Base-by-base conservation (phyloP, 2,797 vertebrate genomes). In the Helostoma temminkii region DNA sequence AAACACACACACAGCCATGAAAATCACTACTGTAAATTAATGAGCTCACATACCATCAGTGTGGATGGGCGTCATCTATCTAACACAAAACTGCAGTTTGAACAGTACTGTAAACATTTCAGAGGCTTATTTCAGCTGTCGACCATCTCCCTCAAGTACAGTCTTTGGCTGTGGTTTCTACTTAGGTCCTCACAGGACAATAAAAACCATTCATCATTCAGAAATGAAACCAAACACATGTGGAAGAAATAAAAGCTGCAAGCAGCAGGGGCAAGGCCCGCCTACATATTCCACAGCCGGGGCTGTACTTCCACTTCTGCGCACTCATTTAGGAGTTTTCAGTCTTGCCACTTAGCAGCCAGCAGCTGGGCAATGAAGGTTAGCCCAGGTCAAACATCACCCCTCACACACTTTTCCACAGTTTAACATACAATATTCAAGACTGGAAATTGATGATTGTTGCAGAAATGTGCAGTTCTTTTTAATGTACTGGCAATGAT, bases 281-380 rank as follows among this genome's bases (percentile, higher is more conserved):
- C 21, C 18, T 43, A 60, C 65, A 36, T 16, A 15, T 36, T 69
- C 46, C 30, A 52, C 86, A 86, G 75, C 86, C 78, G 75, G 61
- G 70, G 64, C 53, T 8, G 1, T 15, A 74, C 55, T 39, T 64
- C 56, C 50, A 9, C 64, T 48, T 71, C 76, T 42, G 30, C 56
- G 6, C 37, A 0, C 32, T 47, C 47, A 75, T 76, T 83, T 66
- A 66, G 21, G 60, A 47, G 25, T 32, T 58, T 57, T 55, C 64
- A 1, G 49, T 5, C 24, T 32, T 56, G 48, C 63, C 65, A 67
- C 56, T 82, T 74, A 74, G 70, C 76, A 69, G 42, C 71, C 34
- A 14, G 48, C 77, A 81, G 80, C 72, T 77, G 65, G 54, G 26
- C 25, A 5, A 34, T 3, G 22, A 49, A 48, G 71, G 78, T 78